Evolutionary conservation across 2,888 invertebrate species (phyloP).

Genomic region (Cotesia congregata): DNA sequence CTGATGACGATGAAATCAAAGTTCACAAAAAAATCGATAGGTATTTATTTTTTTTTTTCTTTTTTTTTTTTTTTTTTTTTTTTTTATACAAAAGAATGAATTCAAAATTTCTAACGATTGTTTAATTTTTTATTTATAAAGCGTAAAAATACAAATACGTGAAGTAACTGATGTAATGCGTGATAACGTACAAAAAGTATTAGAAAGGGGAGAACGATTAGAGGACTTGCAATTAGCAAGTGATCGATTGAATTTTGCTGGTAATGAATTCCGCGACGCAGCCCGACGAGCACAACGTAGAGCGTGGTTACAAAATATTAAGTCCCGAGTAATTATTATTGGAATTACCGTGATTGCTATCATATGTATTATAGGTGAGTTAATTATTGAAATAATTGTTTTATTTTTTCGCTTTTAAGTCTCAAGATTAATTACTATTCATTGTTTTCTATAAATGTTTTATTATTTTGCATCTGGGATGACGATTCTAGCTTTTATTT

Average conservation of each 20-base stretch:
- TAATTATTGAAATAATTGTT: neutral
- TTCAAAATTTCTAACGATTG: slow-evolving; percentile 12
- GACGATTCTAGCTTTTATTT: neutral
- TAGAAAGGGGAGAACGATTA: slow-evolving; percentile 67
- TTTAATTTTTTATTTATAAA: slow-evolving; percentile 41
- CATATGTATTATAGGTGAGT: slow-evolving; percentile 64
- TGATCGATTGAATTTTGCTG: slow-evolving; percentile 62
- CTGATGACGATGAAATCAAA: slow-evolving; percentile 42
- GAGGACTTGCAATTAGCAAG: slow-evolving; percentile 67
- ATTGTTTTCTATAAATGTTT: neutral
- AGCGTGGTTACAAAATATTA: slow-evolving; percentile 65
- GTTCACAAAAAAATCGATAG: slow-evolving; percentile 56
- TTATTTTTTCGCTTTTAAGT: slow-evolving; percentile 4
- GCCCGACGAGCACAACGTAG: slow-evolving; percentile 62
- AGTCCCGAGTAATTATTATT: slow-evolving; percentile 59
- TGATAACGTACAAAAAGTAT: slow-evolving; percentile 66
- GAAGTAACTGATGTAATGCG: slow-evolving; percentile 69
- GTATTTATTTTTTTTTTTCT: slow-evolving; percentile 47
- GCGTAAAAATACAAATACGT: slow-evolving; percentile 66
- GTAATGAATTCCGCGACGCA: slow-evolving; percentile 64
- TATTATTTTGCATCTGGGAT: neutral
- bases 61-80: slow-evolving; percentile 24
- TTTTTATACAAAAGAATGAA: neutral
- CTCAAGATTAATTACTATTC: neutral
- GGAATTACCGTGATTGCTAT: slow-evolving; percentile 57